Base-by-base conservation (phyloP, 2,797 vertebrate species). In the Botia kubotai region DNA sequence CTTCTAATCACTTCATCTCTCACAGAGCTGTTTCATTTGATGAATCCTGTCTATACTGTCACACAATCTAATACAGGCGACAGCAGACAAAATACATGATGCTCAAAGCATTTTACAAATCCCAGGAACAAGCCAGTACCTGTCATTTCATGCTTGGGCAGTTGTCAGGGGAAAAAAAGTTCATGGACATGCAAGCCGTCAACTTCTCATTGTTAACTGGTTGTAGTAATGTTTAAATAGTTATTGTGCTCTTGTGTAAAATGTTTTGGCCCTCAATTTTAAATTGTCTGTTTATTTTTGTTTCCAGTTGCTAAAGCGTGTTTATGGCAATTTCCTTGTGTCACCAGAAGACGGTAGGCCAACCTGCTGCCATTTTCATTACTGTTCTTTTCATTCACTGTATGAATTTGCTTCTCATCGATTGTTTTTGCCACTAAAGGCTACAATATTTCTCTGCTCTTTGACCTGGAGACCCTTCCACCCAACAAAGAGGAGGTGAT, bases 391-490 rank as follows among this genome's bases (percentile, higher is more conserved):
- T 46, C 43, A 10, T 36, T 52, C 53, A 2, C 58, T 13, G 46
- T 19, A 14, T 36, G 1, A 3, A 33, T 21, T 21, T 4, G 1
- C 19, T 68, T 26, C 13, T n/a, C 43, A 19, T 3, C 21, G 29
- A 65, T 62, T 72, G 55, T 58, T 16, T 26, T 19, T 33, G 3
- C 14, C 26, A 57, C 10, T 29, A 14, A 77, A 99, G 98, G 97
- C 87, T 99, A 99, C 92, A 99, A 99, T 79, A 97, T 99, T 84
- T 99, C 98, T 85, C 94, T 99, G 89, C 94, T 98, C 17, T 99
- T 95, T 0, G 96, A 99, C 92, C 94, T 99, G 94, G 98, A 99
- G 13, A 89, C 91, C 13, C 93, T 99, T 19, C 97, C 98, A 0
- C 85, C 94, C 78, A 96, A 96, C 84, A 98, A 97, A 88, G 96